These are phyloP conservation scores for Heliopora coerulea DNA, from an alignment of 92 coral and sea anemone species.

Conservation along the genomic window DNA sequence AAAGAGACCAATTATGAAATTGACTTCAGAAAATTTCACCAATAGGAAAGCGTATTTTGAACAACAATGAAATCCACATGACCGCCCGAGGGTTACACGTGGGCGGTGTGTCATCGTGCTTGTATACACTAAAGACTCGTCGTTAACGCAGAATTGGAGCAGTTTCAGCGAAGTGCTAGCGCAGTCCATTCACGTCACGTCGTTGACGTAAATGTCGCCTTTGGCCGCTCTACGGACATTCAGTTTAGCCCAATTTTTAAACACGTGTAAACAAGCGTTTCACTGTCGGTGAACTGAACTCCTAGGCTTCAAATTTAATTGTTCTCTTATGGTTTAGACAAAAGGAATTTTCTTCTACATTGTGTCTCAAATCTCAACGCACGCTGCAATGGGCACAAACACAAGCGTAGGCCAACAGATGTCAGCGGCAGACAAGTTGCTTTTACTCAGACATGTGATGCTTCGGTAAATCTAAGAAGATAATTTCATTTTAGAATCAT, in stretches of 20 bases:
- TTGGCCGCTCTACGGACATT: background rate
- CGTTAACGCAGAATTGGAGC: too few relatives aligned
- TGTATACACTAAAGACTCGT: conserved; percentile 45
- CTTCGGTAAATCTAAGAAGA: background rate
- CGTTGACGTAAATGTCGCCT: background rate
- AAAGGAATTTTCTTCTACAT: conserved; percentile 2
- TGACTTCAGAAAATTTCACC: conserved; percentile 20
- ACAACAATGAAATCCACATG: conserved; percentile 47
- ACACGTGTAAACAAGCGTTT: conserved; percentile 3
- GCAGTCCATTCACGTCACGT: too few relatives aligned
- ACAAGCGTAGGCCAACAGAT: background rate
- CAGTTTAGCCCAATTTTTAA: background rate
- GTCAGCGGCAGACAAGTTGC: background rate
- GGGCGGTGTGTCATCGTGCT: conserved; percentile 43
- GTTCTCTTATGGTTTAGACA: background rate
- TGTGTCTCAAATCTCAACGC: background rate
- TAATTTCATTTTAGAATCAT: too few relatives aligned
- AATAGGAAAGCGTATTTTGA: conserved; percentile 27
- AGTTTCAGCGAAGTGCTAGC: too few relatives aligned
- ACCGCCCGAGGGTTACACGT: conserved; percentile 46
- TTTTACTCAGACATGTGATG: background rate
- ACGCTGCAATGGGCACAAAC: background rate
- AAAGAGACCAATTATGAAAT: conserved; percentile 39
- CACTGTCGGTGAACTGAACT: background rate
- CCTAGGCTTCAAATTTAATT: background rate